Base-by-base conservation (phyloP, 1,140 invertebrate genomes). In the Sipha flava region DNA sequence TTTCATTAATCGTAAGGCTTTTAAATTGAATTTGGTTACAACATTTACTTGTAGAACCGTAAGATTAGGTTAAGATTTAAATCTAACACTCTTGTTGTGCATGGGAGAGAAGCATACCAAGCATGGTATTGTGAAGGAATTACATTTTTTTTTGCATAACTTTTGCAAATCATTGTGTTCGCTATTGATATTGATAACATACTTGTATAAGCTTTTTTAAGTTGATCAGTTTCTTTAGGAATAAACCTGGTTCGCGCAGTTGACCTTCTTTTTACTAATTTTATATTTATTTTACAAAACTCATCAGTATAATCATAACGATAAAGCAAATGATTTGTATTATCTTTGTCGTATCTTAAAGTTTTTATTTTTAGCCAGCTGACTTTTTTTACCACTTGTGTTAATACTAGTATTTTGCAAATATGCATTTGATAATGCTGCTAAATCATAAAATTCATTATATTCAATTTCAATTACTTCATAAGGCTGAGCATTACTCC, bases 381-480 rank as follows among this genome's bases (percentile, higher is more conserved):
- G 3, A 79, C 59, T n/a, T 45, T 79, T 62, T 26, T 79, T 34
- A 23, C 59, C 40, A 23, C 5, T 0, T 29, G 31, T 34, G 0
- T 62, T 57, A n/a, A 26, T 29, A 10, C 7, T n/a, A 40, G 31
- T 62, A 57, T 66, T 79, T 34, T 26, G 31, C 4, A 79, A 16
- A 26, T n/a, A 64, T 23, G n/a, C 18, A 40, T 14, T 26, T 1
- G 77, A 18, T 49, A 81, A 31, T 31, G 12, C 12, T 52, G 52
- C 34, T 16, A 73, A 34, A 59, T 79, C 21, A 52, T 34, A 79
- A 47, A 79, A 81, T 31, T 62, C 57, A 21, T 21, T 80, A 40
- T 80, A 59, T 79, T 82, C 7, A 10, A 47, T 68, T 37, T 79
- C 52, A 5, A 54, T 57, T 57, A 47, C 26, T 52, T 54, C 52